Evolutionary conservation across 2,797 vertebrate species (phyloP).

Genomic region (Sebastes itinus): DNA sequence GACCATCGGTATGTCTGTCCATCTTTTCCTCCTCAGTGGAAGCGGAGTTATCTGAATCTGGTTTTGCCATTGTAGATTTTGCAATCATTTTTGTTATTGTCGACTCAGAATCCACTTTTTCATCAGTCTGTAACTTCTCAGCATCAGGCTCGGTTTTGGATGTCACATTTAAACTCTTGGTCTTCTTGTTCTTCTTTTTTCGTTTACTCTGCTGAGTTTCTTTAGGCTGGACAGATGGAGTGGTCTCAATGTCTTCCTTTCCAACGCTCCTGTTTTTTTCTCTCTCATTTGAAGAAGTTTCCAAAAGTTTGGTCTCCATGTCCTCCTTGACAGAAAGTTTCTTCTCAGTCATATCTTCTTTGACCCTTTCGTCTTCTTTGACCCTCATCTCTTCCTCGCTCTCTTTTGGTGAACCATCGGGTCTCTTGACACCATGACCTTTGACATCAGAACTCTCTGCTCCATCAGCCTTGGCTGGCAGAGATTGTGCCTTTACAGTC

Average conservation of each 20-base stretch:
- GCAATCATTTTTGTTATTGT: background rate
- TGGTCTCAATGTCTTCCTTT: slow-evolving; percentile 25
- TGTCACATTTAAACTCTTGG: slow-evolving; percentile 32
- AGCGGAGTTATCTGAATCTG: background rate
- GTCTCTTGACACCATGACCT: background rate
- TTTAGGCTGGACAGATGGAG: slow-evolving; percentile 4
- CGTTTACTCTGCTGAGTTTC: slow-evolving; percentile 40
- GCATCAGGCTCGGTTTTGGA: slow-evolving; percentile 18
- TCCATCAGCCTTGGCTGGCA: background rate
- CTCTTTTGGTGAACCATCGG: background rate
- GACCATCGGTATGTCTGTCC: background rate
- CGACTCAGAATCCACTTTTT: slow-evolving; percentile 10
- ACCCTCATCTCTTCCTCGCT: background rate
- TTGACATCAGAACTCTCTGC: background rate
- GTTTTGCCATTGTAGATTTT: background rate
- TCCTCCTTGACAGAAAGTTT: background rate
- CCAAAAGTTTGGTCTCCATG: background rate
- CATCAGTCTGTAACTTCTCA: background rate
- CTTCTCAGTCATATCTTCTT: slow-evolving; percentile 5
- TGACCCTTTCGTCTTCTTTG: background rate
- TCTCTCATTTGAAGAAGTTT: slow-evolving; percentile 6
- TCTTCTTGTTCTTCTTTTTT: slow-evolving; percentile 66
- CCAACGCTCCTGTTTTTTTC: background rate
- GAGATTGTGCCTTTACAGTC: background rate
- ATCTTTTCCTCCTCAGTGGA: background rate